Percentiles rank a stretch among this genome's conserved stretches.
phyloP scores from a whole-genome alignment of 92 coral and sea anemone species.

The Porites cylindrica region DNA sequence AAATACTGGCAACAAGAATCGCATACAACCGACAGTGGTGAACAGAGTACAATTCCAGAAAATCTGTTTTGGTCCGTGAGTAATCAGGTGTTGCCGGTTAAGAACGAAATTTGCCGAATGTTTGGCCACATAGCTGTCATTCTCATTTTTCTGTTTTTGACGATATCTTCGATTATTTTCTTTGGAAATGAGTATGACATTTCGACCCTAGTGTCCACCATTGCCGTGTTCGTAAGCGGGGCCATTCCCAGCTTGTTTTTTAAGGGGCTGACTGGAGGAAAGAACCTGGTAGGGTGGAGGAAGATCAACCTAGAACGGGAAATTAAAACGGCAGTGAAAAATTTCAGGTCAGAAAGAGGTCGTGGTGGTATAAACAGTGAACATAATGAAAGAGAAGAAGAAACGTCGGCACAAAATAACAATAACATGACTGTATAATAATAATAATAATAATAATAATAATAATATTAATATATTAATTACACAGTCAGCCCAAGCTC shows the following conservation, averaged over 20 bases:
- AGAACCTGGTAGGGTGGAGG: background rate
- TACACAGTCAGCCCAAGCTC: no score
- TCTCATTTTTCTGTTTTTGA: background rate
- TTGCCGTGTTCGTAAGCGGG: conserved; percentile 14
- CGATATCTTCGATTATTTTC: conserved; percentile 1
- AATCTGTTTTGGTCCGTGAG: conserved; percentile 27
- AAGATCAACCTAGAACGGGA: conserved; percentile 4
- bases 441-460: no score
- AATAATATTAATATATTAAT: no score
- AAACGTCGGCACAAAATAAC: background rate
- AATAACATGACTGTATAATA: background rate
- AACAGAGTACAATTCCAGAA: background rate
- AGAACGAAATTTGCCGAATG: background rate
- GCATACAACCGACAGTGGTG: background rate
- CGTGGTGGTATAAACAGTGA: background rate
- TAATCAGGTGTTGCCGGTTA: background rate
- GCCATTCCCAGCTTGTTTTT: conserved; percentile 10
- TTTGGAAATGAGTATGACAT: conserved; percentile 1
- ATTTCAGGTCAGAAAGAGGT: background rate
- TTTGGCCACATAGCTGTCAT: conserved; percentile 7
- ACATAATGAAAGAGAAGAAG: background rate
- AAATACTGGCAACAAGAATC: conserved; percentile 20
- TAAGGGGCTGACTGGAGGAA: background rate
- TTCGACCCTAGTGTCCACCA: conserved; percentile 2
- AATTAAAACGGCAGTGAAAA: conserved; percentile 7